A percentile compares a stretch with the other conserved stretches of the same genome.
These are phyloP conservation scores for Gambusia yucatana DNA, from an alignment of 2,797 vertebrate genomes.

Conservation along the genomic window DNA sequence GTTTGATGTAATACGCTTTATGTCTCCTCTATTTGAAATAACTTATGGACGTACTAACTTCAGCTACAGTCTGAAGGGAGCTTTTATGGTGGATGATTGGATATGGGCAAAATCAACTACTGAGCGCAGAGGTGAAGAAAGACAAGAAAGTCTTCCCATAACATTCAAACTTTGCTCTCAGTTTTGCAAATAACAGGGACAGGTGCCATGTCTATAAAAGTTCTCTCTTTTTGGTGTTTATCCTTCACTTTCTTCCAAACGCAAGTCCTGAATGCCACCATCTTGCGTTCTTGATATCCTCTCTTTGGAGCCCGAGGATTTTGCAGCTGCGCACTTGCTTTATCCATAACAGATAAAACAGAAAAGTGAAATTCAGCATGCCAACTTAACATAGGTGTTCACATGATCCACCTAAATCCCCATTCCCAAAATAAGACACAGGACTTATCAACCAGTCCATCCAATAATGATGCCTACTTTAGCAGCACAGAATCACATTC, in stretches of 20 bases:
- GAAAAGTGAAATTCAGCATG: constrained; percentile 44
- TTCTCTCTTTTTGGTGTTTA: constrained; percentile 12
- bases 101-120: not conserved
- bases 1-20: not conserved
- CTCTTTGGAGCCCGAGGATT: constrained; percentile 34
- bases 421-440: constrained; percentile 78
- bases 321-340: constrained; percentile 51
- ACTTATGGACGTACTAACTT: constrained; percentile 12
- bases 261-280: constrained; percentile 27
- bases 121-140: constrained; percentile 20
- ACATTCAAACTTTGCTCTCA: constrained; percentile 17
- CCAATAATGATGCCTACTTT: constrained; percentile 97
- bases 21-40: not conserved
- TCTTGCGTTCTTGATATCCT: constrained; percentile 32
- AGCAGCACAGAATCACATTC: constrained; percentile 99
- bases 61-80: constrained; percentile 20
- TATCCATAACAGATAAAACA: constrained; percentile 55
- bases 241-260: not conserved
- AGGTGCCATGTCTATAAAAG: constrained; percentile 3
- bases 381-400: constrained; percentile 52
- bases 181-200: not conserved
- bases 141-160: not conserved
- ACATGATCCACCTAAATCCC: constrained; percentile 33
- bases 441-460: constrained; percentile 92
- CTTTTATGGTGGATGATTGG: constrained; percentile 14